These are phyloP conservation scores for Corythornis vintsioides DNA, from an alignment of 2,113 vertebrate species.

Conservation along the genomic window DNA sequence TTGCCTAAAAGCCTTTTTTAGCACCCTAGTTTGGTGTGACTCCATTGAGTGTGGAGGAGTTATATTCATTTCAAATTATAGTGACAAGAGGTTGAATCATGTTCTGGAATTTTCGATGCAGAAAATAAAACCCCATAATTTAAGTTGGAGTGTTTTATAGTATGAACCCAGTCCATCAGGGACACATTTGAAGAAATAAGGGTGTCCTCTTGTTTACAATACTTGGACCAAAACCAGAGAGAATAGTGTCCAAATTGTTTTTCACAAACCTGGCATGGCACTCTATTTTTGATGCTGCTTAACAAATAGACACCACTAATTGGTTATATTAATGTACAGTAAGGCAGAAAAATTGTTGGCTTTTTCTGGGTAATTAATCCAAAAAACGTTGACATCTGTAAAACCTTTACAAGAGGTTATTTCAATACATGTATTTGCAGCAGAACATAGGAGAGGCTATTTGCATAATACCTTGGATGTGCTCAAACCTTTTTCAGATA, in stretches of 20 bases:
- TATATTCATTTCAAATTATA: not conserved
- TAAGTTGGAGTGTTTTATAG: not conserved
- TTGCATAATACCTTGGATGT: not conserved
- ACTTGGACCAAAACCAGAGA: not conserved
- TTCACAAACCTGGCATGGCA: not conserved
- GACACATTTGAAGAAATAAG: not conserved
- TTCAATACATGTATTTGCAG: not conserved
- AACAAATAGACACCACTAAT: not conserved
- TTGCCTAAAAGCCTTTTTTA: not conserved
- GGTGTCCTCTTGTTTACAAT: not conserved
- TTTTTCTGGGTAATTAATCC: not conserved
- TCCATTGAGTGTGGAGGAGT: not conserved
- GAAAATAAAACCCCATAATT: not conserved
- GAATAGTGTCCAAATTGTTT: not conserved
- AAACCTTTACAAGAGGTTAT: not conserved
- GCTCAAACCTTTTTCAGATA: not conserved
- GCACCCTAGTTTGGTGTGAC: not conserved
- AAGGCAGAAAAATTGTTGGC: not conserved
- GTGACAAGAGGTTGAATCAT: not conserved
- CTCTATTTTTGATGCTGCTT: not conserved
- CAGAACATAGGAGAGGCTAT: not conserved
- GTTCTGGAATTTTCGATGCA: not conserved
- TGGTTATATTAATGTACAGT: not conserved
- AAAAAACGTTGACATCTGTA: fast-evolving
- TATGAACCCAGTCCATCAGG: not conserved